Conservation (phyloP, 1,140 invertebrate genomes). For the Zaprionus ghesquierei region DNA sequence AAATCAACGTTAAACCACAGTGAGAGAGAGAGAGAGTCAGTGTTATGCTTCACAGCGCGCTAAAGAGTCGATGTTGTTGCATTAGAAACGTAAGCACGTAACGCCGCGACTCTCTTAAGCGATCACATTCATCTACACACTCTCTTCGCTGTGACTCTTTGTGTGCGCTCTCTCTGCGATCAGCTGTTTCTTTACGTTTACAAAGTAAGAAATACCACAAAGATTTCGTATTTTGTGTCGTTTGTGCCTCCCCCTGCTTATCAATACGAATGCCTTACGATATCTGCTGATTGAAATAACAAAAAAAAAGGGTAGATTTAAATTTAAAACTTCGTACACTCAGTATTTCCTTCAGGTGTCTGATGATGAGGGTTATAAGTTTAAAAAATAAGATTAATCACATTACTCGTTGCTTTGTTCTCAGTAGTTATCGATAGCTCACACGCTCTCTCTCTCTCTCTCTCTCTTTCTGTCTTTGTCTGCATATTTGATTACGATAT, state of each 20-base stretch:
- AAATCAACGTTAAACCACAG: not conserved
- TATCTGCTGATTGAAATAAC: conserved; percentile 30
- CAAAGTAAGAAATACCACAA: not conserved
- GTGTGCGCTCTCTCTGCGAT: not conserved
- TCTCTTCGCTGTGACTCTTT: not conserved
- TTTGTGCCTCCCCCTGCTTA: conserved; percentile 31
- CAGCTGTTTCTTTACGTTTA: not conserved
- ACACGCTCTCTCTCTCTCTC: too few species aligned
- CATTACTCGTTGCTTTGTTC: not conserved
- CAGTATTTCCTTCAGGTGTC: not conserved
- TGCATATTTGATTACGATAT: too few species aligned
- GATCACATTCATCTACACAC: not conserved
- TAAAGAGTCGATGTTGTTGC: not conserved
- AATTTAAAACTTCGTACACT: conserved; percentile 25
- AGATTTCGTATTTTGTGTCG: conserved; percentile 6
- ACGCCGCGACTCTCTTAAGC: not conserved
- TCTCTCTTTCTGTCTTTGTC: too few species aligned
- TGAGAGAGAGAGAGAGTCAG: not conserved
- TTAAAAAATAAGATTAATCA: conserved; percentile 37
- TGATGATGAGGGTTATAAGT: too few species aligned
- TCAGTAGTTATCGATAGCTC: too few species aligned
- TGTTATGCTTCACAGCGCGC: not conserved
- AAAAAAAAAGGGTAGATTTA: conserved; percentile 20
- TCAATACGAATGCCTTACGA: conserved; percentile 27
- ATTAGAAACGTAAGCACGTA: not conserved